phyloP scores from a whole-genome alignment of 2,888 invertebrate species.

The Hydraecia micacea region DNA sequence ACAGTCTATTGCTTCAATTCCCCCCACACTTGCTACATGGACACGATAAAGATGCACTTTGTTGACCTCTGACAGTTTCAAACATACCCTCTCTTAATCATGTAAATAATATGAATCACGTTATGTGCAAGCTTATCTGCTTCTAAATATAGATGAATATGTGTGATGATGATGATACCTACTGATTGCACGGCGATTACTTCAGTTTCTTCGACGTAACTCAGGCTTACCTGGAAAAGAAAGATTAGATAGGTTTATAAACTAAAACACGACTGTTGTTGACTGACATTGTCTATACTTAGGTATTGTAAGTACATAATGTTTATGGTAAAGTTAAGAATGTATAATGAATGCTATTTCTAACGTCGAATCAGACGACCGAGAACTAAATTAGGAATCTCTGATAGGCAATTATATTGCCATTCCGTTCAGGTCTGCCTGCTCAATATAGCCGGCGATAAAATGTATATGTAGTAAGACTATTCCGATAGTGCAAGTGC shows the following conservation, averaged over 20 bases:
- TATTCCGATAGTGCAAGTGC: conserved; percentile 43
- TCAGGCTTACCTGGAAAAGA: conserved; percentile 54
- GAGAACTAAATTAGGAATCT: not conserved
- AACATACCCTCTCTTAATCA: conserved; percentile 24
- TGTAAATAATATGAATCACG: conserved; percentile 49
- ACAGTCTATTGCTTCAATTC: conserved; percentile 18
- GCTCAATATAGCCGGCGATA: conserved; percentile 18
- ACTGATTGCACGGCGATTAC: not conserved
- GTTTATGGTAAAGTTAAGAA: not conserved
- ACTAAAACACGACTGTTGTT: not conserved
- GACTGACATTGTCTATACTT: not conserved
- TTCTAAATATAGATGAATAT: conserved; percentile 40
- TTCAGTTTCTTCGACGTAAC: conserved; percentile 6
- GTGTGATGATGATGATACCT: conserved; percentile 24
- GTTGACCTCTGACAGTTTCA: conserved; percentile 29
- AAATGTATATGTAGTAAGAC: conserved; percentile 27
- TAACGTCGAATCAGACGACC: not conserved
- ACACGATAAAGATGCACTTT: conserved; percentile 35
- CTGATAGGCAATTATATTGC: conserved; percentile 8
- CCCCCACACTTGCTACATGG: conserved; percentile 5
- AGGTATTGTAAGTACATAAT: not conserved
- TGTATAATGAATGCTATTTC: not conserved
- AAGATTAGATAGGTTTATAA: conserved; percentile 18
- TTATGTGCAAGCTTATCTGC: conserved; percentile 38
- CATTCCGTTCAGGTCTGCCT: not conserved